Conservation (phyloP, 2,113 vertebrate species). For the Lathamus discolor region DNA sequence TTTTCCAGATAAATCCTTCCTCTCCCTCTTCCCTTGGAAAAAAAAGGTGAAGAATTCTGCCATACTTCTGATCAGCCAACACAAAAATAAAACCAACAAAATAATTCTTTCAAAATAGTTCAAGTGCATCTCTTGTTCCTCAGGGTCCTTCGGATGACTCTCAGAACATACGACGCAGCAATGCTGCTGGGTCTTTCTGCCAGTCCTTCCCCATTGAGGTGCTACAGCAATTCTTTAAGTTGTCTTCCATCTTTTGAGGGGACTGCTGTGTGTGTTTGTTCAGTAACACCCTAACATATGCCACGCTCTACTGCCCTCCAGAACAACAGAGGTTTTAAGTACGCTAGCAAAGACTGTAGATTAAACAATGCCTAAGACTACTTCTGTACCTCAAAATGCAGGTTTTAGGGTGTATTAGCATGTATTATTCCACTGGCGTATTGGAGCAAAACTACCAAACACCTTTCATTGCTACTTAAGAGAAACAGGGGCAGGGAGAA, state of each 20-base stretch:
- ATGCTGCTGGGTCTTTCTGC: background rate
- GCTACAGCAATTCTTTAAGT: background rate
- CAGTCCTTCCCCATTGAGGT: background rate
- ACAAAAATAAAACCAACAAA: background rate
- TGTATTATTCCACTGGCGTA: background rate
- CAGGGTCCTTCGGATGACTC: background rate
- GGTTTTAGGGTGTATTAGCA: background rate
- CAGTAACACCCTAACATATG: background rate
- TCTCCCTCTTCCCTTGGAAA: background rate
- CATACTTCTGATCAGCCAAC: background rate
- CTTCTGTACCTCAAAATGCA: background rate
- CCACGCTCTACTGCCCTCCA: background rate
- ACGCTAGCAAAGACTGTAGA: background rate
- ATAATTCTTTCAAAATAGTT: background rate
- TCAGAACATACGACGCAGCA: fast-evolving
- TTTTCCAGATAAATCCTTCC: background rate
- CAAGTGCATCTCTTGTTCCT: background rate
- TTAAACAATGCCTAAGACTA: background rate
- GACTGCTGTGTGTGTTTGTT: background rate
- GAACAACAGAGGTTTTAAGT: background rate
- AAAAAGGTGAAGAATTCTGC: background rate
- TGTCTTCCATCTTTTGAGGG: background rate
- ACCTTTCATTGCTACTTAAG: background rate
- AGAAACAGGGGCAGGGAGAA: background rate
- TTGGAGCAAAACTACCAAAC: background rate